phyloP scores from a whole-genome alignment of 2,113 vertebrate species.

The Geococcyx californianus region DNA sequence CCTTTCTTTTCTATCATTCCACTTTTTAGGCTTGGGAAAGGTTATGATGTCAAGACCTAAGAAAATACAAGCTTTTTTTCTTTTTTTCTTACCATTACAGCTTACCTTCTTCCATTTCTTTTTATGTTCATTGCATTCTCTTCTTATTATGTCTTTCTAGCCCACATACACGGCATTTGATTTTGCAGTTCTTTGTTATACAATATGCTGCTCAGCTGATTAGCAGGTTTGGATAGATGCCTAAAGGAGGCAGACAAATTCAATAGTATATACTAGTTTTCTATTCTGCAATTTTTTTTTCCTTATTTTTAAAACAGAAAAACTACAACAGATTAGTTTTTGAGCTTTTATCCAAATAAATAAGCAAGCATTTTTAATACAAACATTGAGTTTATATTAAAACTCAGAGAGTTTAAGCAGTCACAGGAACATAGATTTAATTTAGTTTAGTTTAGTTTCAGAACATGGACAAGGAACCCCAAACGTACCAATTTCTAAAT shows the following conservation, averaged over 20 bases:
- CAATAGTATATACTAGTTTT: not conserved
- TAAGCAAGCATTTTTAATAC: not conserved
- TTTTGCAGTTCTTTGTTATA: not conserved
- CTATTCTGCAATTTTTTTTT: accelerated
- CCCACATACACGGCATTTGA: not conserved
- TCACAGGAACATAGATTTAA: not conserved
- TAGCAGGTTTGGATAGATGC: not conserved
- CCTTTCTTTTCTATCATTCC: not conserved
- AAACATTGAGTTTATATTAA: not conserved
- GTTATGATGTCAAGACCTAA: not conserved
- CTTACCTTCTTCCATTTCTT: not conserved
- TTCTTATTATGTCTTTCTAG: not conserved
- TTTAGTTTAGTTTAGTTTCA: too few species aligned
- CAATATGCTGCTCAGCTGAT: not conserved
- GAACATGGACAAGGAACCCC: too few species aligned
- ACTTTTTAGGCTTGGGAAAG: not conserved
- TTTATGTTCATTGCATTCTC: not conserved
- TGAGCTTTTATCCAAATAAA: not conserved
- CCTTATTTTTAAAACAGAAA: not conserved
- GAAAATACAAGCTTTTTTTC: not conserved
- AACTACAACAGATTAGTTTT: not conserved
- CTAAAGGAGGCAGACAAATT: not conserved
- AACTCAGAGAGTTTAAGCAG: not conserved
- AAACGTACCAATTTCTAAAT: not conserved
- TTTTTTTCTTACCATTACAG: not conserved